Evolutionary conservation across 2,113 vertebrate species (phyloP), one percentile per base, ranked within the genome.

Genomic region (rabbit (Oryctolagus cuniculus)): DNA sequence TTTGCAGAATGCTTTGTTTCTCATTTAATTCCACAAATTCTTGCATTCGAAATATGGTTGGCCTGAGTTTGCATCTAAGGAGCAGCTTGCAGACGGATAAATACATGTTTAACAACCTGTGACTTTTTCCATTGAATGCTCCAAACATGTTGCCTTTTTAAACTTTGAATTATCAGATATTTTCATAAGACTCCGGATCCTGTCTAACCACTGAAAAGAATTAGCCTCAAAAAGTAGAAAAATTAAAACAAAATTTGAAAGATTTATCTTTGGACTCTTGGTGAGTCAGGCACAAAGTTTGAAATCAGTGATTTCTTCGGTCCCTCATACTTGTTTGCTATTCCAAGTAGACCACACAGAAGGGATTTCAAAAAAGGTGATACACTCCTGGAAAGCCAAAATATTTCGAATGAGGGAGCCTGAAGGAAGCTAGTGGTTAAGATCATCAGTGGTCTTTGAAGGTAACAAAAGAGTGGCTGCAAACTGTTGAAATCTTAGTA

Each of bases 11-110:
- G n/a, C n/a, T n/a, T n/a, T n/a, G n/a, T n/a, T 79, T 94, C 91
- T 74, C 21, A 31, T 34, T 90, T 87, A 86, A 97, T 96, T 81
- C 84, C 38, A 91, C 58, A 69, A 13, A 93, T 96, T 87, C 95
- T 78, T 92, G 44, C 94, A 95, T 94, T 96, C 90, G 67, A 80
- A 93, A 63, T 88, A 88, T 95, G 66, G 66, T 61, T 96, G 34
- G 51, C 87, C 53, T 84, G 34, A 3, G 88, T 69, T 72, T 89
- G 27, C n/a, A 61, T n/a, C 34, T 87, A 6, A 25, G 53, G 63
- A 25, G 58, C 5, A 74, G 7, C 75, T 80, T 81, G 9, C 11
- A 58, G 63, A 69, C 86, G 29, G 58, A 88, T 87, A 87, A 92
- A 31, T 38, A 61, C 53, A 22, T 92, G 61, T 70, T 75, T 95